Percentiles rank a stretch among this genome's conserved stretches.
Evolutionary conservation across 2,113 vertebrate genomes (phyloP).

Genomic region (Ploceus nigricollis): DNA sequence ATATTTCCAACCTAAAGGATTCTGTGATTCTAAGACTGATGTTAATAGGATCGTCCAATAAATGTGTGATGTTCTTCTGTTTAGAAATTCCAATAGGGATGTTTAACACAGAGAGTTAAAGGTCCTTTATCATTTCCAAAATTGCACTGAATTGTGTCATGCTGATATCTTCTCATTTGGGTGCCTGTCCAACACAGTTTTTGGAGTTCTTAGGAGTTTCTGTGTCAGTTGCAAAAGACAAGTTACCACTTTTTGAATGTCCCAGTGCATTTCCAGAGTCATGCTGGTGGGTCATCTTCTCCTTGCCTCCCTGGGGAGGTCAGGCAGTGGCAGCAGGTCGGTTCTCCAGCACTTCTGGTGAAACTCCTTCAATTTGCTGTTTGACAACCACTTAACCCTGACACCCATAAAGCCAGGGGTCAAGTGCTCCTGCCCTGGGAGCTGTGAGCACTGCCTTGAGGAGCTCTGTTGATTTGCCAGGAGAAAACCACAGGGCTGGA

Average conservation of each 20-base stretch:
- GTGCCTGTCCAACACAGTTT: neutral
- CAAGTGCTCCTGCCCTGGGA: conserved; percentile 2
- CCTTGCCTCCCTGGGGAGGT: neutral
- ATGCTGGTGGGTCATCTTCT: neutral
- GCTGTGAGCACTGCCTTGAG: neutral
- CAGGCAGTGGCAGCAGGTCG: neutral
- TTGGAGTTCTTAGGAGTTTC: neutral
- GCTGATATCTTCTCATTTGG: neutral
- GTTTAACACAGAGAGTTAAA: neutral
- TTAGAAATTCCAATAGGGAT: neutral
- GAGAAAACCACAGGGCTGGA: neutral
- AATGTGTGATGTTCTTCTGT: neutral
- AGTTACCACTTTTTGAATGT: neutral
- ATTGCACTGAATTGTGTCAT: neutral
- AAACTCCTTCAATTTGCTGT: neutral
- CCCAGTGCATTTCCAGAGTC: neutral
- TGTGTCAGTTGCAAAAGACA: neutral
- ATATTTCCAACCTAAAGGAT: neutral
- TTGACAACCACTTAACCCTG: conserved; percentile 32
- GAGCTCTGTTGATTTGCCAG: neutral
- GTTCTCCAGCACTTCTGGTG: neutral
- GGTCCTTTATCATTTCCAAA: neutral
- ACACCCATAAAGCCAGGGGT: conserved; percentile 5
- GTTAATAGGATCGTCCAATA: neutral
- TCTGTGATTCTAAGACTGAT: neutral